Conservation (phyloP, 2,888 invertebrate genomes). For the Siphlonurus alternatus region DNA sequence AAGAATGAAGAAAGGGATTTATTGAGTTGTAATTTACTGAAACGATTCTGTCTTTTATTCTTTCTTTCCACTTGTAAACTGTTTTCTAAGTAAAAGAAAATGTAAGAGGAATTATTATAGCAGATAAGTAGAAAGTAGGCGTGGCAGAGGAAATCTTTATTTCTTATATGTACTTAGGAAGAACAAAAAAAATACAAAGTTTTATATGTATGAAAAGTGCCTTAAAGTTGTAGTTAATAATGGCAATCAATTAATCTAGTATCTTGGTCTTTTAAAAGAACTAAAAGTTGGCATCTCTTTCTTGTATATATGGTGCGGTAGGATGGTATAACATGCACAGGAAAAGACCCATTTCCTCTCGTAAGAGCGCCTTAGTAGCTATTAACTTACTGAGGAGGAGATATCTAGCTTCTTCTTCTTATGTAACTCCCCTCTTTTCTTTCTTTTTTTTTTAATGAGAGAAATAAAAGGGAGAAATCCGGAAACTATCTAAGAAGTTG, state of each 20-base stretch:
- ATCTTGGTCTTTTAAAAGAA: background rate
- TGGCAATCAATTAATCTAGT: background rate
- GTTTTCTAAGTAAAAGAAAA: background rate
- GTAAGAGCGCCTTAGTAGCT: background rate
- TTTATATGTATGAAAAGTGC: background rate
- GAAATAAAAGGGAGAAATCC: background rate
- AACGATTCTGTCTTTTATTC: background rate
- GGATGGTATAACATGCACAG: background rate
- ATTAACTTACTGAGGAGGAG: background rate
- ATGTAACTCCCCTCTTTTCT: background rate
- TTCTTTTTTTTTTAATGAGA: too few relatives aligned
- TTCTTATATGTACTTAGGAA: background rate
- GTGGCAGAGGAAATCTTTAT: background rate
- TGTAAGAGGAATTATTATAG: background rate
- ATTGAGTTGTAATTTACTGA: background rate
- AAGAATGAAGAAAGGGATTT: background rate
- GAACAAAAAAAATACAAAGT: background rate
- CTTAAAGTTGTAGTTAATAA: background rate
- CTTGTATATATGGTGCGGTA: background rate
- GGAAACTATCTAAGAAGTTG: background rate
- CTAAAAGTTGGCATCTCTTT: background rate
- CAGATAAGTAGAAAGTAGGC: background rate
- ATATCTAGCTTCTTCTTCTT: background rate
- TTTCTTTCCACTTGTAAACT: background rate
- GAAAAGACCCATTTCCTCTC: background rate